These are phyloP conservation scores for Emmelina monodactyla DNA, from an alignment of 2,888 invertebrate genomes.

Conservation along the genomic window DNA sequence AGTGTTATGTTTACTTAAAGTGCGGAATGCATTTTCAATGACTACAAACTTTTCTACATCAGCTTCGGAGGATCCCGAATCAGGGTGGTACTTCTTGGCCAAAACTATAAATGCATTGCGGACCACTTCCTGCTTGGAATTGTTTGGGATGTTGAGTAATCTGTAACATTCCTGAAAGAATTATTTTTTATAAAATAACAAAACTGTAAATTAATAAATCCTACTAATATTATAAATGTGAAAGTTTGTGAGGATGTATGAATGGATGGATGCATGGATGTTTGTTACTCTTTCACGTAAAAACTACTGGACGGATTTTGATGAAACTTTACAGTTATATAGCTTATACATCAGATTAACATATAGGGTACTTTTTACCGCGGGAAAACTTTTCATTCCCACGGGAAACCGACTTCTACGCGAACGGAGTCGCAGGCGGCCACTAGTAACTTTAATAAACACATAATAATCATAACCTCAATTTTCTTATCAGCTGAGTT, in stretches of 20 bases:
- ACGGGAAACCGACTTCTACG: too few species aligned
- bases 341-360: too few species aligned
- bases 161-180: slow-evolving; percentile 71
- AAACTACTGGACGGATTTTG: too few species aligned
- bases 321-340: too few species aligned
- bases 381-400: too few species aligned
- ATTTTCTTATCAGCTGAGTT: slow-evolving; percentile 22
- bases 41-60: slow-evolving; percentile 76
- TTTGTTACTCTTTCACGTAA: too few species aligned
- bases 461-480: slow-evolving; percentile 21
- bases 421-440: too few species aligned
- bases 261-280: too few species aligned
- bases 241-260: too few species aligned
- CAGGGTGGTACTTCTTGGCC: slow-evolving; percentile 86
- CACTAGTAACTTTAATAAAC: not conserved
- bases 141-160: slow-evolving; percentile 70
- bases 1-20: slow-evolving; percentile 71
- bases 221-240: too few species aligned
- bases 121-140: slow-evolving; percentile 76
- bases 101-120: slow-evolving; percentile 75
- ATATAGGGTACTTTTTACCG: too few species aligned
- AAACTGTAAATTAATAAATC: too few species aligned
- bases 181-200: slow-evolving; percentile 6
- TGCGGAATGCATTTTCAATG: slow-evolving; percentile 79
- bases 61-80: slow-evolving; percentile 77